Base-by-base conservation (phyloP, 2,797 vertebrate genomes). In the Sarcoramphus papa region DNA sequence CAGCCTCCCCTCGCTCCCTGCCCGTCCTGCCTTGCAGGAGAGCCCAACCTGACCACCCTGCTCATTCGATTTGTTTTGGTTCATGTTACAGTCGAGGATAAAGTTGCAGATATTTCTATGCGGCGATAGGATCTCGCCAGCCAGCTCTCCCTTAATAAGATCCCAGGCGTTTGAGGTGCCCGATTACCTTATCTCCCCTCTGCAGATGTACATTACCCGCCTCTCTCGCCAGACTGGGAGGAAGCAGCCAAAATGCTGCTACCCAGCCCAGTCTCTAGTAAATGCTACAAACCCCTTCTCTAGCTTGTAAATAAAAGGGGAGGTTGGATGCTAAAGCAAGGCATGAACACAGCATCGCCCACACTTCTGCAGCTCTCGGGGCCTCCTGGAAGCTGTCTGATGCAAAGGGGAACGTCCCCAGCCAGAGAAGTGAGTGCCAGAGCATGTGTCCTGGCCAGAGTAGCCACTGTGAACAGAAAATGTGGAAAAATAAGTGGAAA, bases 141-240 rank as follows among this genome's bases (percentile, higher is more conserved):
- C 45, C 76, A n/a, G 67, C 62, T 79, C 73, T 91, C 77, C 72
- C 77, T 74, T 92, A 90, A 95, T 75, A 54, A 90, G 90, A 91
- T 84, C 62, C 86, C n/a, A 7, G 88, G 67, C 21, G 1, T 19
- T 48, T 1, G 31, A 57, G 74, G 64, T 45, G 59, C 65, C 23
- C 9, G 8, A 63, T 82, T 65, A 43, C 82, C 92, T 95, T 95
- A 93, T 97, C 97, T 97, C 88, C 84, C 43, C 78, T 48, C 85
- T 81, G 92, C 96, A 97, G 85, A 68, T 72, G 57, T 8, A 9
- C 3, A 1, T 53, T 54, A 12, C 33, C 50, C 56, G 10, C 27
- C 72, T 88, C 20, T 74, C 45, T 25, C 14, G 15, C 50, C 85
- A 62, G 68, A 12, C 51, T 37, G 51, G 51, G 70, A 57, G 59